Percentiles rank a stretch among this genome's conserved stretches.
These are phyloP conservation scores for Gymnorhina tibicen DNA, from an alignment of 2,113 vertebrate genomes.

Conservation along the genomic window DNA sequence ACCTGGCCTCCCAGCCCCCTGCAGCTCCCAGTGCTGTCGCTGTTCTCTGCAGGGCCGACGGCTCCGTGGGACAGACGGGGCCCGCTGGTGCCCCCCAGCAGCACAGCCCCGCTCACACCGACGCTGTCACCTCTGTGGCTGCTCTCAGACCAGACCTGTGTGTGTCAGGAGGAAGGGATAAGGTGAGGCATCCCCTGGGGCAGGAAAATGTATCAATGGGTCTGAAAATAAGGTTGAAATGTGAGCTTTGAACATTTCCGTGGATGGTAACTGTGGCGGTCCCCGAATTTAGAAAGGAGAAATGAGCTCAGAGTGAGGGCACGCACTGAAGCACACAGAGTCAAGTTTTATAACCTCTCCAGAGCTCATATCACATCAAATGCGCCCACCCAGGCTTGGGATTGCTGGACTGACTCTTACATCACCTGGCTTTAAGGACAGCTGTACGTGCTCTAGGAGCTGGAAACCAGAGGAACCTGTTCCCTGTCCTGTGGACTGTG, in stretches of 20 bases:
- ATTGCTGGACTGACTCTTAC: neutral
- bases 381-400: neutral
- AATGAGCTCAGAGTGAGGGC: neutral
- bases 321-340: neutral
- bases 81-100: constrained; percentile 53
- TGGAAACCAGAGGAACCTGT: neutral
- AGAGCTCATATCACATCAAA: neutral
- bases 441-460: neutral
- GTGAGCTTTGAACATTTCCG: neutral
- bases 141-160: constrained; percentile 84
- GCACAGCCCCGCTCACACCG: constrained; percentile 78
- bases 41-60: constrained; percentile 67
- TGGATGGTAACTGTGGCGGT: neutral
- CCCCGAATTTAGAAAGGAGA: neutral
- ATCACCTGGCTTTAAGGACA: neutral
- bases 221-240: neutral
- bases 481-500: neutral
- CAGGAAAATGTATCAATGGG: neutral
- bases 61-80: constrained; percentile 58
- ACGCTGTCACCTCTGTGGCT: constrained; percentile 79
- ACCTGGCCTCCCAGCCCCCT: rapidly evolving
- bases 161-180: constrained; percentile 89
- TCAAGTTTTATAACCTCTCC: neutral
- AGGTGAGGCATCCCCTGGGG: constrained; percentile 68
- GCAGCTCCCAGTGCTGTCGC: neutral